Evolutionary conservation across 1,140 invertebrate genomes (phyloP).

Genomic region (Cheumatopsyche charites): DNA sequence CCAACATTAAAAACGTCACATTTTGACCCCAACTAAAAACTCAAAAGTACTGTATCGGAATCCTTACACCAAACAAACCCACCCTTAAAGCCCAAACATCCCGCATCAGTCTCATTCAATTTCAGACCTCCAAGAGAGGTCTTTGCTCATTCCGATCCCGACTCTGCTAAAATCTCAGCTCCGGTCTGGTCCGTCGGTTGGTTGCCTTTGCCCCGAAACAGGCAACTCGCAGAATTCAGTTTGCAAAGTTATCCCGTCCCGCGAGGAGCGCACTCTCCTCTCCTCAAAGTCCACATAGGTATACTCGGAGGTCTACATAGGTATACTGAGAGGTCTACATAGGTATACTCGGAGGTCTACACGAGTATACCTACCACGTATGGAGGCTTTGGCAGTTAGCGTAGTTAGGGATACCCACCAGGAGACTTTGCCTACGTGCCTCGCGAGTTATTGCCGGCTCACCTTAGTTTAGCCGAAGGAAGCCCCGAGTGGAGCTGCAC

Average conservation of each 20-base stretch:
- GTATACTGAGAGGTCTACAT: too few species aligned
- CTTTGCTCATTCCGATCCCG: too few species aligned
- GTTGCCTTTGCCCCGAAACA: neutral
- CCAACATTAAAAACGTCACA: too few species aligned
- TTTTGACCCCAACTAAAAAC: too few species aligned
- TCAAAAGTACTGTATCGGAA: too few species aligned
- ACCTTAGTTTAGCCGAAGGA: neutral
- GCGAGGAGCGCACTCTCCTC: slow-evolving; percentile 23
- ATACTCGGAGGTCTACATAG: slow-evolving; percentile 23
- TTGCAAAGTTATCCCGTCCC: slow-evolving; percentile 40
- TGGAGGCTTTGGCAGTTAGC: slow-evolving; percentile 41
- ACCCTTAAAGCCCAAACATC: too few species aligned
- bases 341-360: slow-evolving; percentile 21
- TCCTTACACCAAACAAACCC: too few species aligned
- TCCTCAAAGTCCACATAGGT: too few species aligned
- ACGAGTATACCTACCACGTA: neutral
- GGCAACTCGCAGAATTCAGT: slow-evolving; percentile 43
- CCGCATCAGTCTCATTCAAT: too few species aligned
- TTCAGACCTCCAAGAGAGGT: too few species aligned
- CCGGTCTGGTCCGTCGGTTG: neutral
- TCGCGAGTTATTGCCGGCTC: slow-evolving; percentile 35
- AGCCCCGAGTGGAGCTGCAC: too few species aligned
- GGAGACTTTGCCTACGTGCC: slow-evolving; percentile 38
- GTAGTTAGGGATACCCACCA: slow-evolving; percentile 38
- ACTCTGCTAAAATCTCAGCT: too few species aligned